A percentile compares a stretch with the other conserved stretches of the same genome.
These are phyloP conservation scores for Drosophila parabipectinata DNA, from an alignment of 1,140 invertebrate genomes.

Conservation along the genomic window DNA sequence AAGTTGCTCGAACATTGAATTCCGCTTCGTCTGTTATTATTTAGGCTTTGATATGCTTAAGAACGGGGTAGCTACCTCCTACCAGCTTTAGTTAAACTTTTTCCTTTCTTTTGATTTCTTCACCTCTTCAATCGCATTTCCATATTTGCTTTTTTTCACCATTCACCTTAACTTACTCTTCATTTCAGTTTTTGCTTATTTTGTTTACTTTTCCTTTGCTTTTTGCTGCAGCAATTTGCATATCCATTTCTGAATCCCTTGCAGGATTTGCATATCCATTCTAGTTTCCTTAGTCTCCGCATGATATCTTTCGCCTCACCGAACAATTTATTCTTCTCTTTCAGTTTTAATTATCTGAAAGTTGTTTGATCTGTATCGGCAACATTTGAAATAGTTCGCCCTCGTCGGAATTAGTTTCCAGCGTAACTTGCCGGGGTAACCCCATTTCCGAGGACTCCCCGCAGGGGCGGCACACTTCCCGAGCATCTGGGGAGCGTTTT, in stretches of 20 bases:
- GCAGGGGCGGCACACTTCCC: conserved; percentile 21
- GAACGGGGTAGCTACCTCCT: neutral
- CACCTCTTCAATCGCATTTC: conserved; percentile 15
- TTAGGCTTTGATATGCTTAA: conserved; percentile 11
- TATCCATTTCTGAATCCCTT: conserved; percentile 43
- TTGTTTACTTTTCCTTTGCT: conserved; percentile 34
- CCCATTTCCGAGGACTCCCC: conserved; percentile 2
- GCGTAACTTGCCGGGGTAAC: neutral
- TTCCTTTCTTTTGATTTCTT: neutral
- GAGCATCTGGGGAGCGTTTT: conserved; percentile 18
- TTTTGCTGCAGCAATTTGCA: conserved; percentile 34
- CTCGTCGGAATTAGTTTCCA: conserved; percentile 32
- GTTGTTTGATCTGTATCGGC: conserved; percentile 43
- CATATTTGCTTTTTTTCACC: conserved; percentile 34
- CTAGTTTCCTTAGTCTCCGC: neutral
- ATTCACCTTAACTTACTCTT: conserved; percentile 22
- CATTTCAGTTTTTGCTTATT: conserved; percentile 21
- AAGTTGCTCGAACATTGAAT: conserved; percentile 27
- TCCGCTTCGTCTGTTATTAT: conserved; percentile 25
- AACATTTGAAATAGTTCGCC: conserved; percentile 31
- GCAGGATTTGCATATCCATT: conserved; percentile 38
- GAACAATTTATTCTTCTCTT: conserved; percentile 43
- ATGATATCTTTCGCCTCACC: conserved; percentile 27
- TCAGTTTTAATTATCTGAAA: conserved; percentile 54
- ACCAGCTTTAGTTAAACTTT: neutral